Evolutionary conservation across 1,140 invertebrate species (phyloP), one percentile per base, ranked within the genome.

Genomic region (Drosophila ambigua): DNA sequence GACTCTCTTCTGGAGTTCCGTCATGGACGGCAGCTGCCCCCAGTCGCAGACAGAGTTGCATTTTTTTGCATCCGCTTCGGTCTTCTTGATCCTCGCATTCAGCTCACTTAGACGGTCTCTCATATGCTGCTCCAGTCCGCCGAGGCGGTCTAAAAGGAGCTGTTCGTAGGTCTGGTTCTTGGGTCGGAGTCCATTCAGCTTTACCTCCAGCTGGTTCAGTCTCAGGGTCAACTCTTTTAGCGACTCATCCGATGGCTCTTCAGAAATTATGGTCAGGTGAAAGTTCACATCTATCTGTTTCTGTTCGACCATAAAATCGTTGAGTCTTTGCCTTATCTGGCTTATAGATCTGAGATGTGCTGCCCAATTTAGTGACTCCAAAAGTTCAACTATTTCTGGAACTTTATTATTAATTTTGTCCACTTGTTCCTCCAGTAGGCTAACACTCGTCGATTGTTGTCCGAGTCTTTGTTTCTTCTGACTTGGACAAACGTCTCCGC

Each of bases 21-120:
- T 7, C 1, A 49, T 31, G 2, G 49, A 8, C 0, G 72, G 59
- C 16, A 65, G 54, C 13, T 65, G n/a, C 4, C 55, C 45, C 51
- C 50, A 60, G 35, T 72, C 55, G 16, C 72, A 75, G 5, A 43
- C 8, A 0, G 0, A 4, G 2, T 50, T 20, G 46, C 72, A 75
- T 20, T 54, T 50, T 4, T n/a, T n/a, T 13, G 55, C 15, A 1
- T 41, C 23, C 9, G 11, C 26, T 20, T 44, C 11, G 31, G 50
- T 11, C 1, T 60, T 20, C 0, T 43, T 24, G 0, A 72, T 45
- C 26, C 51, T 50, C 1, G 16, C 7, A 3, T 60, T 52, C 0
- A 72, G 35, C 11, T 5, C 35, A 13, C 35, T 13, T 11, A 39
- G 35, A 13, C 35, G 15, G 3, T 20, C 16, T 16, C 45, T 41